A percentile compares a stretch with the other conserved stretches of the same genome.
Evolutionary conservation across 2,797 vertebrate genomes (phyloP).

Genomic region (Pseudomugil tenellus): DNA sequence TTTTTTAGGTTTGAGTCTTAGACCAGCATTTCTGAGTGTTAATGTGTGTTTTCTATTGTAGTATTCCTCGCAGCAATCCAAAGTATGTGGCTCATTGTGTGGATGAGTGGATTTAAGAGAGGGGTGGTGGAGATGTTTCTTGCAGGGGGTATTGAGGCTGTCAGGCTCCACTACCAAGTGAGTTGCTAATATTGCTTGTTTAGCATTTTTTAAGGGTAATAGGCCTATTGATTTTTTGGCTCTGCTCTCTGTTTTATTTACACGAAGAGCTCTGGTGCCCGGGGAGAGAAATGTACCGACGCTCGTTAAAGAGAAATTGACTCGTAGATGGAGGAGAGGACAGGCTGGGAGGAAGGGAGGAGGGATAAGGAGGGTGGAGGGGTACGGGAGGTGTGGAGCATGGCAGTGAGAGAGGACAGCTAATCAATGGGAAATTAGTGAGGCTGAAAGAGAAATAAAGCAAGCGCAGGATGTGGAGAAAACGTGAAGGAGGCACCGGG

Average conservation of each 20-base stretch:
- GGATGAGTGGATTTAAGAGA: constrained; percentile 45
- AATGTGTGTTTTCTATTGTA: constrained; percentile 50
- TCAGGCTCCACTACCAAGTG: constrained; percentile 87
- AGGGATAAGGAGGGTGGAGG: constrained; percentile 14
- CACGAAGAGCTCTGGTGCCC: constrained; percentile 90
- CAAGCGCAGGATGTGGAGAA: constrained; percentile 48
- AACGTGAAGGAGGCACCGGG: constrained; percentile 34
- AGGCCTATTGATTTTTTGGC: constrained; percentile 94
- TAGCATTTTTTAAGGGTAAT: constrained; percentile 98
- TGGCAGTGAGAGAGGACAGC: constrained; percentile 69
- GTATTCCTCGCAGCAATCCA: constrained; percentile 25
- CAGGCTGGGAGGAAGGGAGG: constrained; percentile 21
- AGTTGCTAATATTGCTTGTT: constrained; percentile 98
- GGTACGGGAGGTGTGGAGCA: constrained; percentile 27
- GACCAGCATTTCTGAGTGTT: constrained; percentile 26
- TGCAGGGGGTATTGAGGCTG: constrained; percentile 58
- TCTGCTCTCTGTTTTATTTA: constrained; percentile 85
- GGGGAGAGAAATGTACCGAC: constrained; percentile 71
- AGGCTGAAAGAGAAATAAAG: constrained; percentile 72
- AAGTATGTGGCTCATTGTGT: constrained; percentile 39
- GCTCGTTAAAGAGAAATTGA: constrained; percentile 97
- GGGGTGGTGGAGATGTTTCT: constrained; percentile 12
- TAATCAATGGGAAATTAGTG: constrained; percentile 82
- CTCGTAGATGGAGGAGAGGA: constrained; percentile 77
- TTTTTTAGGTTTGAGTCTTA: constrained; percentile 5